A percentile compares a stretch with the other conserved stretches of the same genome.
Conservation (phyloP, 2,888 invertebrate species). For the Omphaloscelis lunosa region DNA sequence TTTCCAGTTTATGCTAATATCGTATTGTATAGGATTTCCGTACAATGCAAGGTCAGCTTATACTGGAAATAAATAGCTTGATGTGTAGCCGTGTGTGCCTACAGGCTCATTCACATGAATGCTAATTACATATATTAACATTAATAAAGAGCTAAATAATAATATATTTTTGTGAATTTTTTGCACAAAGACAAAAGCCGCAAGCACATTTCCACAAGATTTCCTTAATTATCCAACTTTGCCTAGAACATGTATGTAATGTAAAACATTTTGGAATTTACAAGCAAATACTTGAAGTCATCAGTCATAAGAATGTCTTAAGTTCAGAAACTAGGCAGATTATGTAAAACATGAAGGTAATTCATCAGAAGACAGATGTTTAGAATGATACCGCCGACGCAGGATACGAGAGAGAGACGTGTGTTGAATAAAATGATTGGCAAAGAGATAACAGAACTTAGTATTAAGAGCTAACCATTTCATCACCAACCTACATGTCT, state of each 20-base stretch:
- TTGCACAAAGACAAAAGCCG: not conserved
- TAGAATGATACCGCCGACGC: conserved; percentile 52
- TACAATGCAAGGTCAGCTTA: too few relatives aligned
- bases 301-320: conserved; percentile 52
- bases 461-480: not conserved
- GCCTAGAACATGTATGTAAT: conserved; percentile 2
- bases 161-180: conserved; percentile 1
- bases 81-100: too few relatives aligned
- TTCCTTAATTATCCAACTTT: conserved; percentile 38
- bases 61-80: too few relatives aligned
- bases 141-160: conserved; percentile 9
- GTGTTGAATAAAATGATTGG: conserved; percentile 29
- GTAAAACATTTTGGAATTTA: conserved; percentile 22
- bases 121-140: conserved; percentile 32
- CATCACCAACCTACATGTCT: not conserved
- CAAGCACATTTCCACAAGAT: conserved; percentile 15
- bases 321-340: conserved; percentile 59
- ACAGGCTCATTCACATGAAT: conserved; percentile 20
- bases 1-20: too few relatives aligned
- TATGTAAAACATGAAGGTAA: conserved; percentile 70
- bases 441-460: conserved; percentile 13
- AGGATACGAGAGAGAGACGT: conserved; percentile 5
- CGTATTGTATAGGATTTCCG: too few relatives aligned
- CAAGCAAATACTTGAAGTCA: conserved; percentile 25
- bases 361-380: conserved; percentile 72